A percentile compares a stretch with the other conserved stretches of the same genome.
Evolutionary conservation across 2,888 invertebrate species (phyloP).

Genomic region (Pseudanteris insignis): DNA sequence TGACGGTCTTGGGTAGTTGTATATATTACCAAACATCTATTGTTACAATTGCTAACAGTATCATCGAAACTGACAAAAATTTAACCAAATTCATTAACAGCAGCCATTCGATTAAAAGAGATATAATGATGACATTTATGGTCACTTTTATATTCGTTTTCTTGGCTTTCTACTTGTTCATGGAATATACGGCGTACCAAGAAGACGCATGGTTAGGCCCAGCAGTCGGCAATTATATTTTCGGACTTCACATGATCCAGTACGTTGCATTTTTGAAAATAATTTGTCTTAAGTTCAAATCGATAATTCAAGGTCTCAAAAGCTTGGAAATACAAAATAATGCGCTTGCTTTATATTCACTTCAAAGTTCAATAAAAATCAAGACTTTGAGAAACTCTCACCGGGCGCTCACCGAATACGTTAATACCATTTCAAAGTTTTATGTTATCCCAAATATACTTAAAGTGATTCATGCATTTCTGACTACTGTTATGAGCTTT

Average conservation of each 20-base stretch:
- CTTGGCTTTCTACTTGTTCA: constrained; percentile 13
- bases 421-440: constrained; percentile 16
- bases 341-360: background rate
- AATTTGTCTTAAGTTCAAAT: constrained; percentile 6
- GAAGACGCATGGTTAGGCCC: constrained; percentile 20
- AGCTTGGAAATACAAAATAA: background rate
- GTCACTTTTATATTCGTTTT: background rate
- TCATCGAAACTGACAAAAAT: constrained; percentile 5
- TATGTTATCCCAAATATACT: too few species aligned
- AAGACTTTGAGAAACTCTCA: constrained; percentile 8
- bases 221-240: constrained; percentile 14
- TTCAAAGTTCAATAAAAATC: background rate
- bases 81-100: constrained; percentile 3
- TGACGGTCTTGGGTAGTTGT: constrained; percentile 1
- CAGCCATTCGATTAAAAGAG: background rate
- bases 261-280: constrained; percentile 17
- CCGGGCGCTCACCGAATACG: constrained; percentile 12
- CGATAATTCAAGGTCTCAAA: constrained; percentile 7
- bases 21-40: constrained; percentile 9
- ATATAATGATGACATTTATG: background rate
- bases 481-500: constrained; percentile 30
- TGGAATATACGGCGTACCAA: constrained; percentile 16
- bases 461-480: too few species aligned
- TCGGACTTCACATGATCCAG: constrained; percentile 21
- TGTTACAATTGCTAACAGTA: constrained; percentile 8